Base-by-base conservation (phyloP, 2,113 vertebrate species). In the Haemorhous mexicanus region DNA sequence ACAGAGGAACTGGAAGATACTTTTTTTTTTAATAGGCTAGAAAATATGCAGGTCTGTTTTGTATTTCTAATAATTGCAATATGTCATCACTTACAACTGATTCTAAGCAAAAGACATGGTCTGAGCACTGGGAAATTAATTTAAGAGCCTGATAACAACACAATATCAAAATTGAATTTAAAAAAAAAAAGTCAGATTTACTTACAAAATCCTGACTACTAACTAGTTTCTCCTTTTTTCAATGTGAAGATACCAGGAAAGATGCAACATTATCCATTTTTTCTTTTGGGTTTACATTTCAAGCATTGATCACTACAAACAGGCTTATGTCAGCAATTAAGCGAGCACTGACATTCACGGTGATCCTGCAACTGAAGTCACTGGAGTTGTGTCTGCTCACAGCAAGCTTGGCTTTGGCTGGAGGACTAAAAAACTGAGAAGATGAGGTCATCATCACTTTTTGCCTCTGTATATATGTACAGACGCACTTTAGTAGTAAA, bases 391-490 rank as follows among this genome's bases (percentile, higher is more conserved):
- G 39, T 63, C 84, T 92, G 74, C 85, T 81, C 52, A 69, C 76
- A 81, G 58, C 21, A 72, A 21, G 3, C 64, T 33, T 61, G 58
- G 13, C 84, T 95, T 91, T 61, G 77, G 84, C 79, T 62, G 44
- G 11, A 58, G 91, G 50, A 83, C 39, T 64, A 8, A 82, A 92
- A 87, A 62, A 26, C 44, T 44, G 30, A 64, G 72, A 76, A 91
- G 75, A 96, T 96, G 91, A 95, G 75, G 64, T 97, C 94, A 97
- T 89, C 89, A 89, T 67, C 89, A 77, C 91, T 92, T 92, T 83
- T 74, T 90, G 92, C 95, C 96, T 90, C 91, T 80, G 75, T 90
- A 84, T 93, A 16, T 88, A 91, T 28, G 67, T 67, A 79, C 49
- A 79, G 69, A 91, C 61, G 56, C 84, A 86, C 46, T 90, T 26